Evolutionary conservation across 2,113 vertebrate genomes (phyloP).

Genomic region (Setophaga coronata): DNA sequence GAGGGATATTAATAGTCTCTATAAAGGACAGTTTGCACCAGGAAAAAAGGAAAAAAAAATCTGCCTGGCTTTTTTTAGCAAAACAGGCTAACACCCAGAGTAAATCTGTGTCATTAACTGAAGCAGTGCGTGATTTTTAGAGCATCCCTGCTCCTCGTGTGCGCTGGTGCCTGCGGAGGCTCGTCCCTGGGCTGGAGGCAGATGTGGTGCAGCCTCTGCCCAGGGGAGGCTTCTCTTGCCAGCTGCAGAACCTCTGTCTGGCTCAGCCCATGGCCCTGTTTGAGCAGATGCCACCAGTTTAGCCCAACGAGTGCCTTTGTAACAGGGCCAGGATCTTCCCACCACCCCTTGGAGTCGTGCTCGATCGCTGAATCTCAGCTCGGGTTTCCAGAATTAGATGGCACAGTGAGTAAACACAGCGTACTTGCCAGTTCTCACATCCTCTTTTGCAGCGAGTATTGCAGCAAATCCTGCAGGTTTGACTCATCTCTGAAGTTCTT

Average conservation of each 20-base stretch:
- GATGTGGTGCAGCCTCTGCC: background rate
- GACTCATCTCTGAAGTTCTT: conserved; percentile 48
- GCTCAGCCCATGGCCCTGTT: background rate
- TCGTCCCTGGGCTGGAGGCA: background rate
- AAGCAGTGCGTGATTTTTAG: conserved; percentile 24
- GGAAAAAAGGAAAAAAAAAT: background rate
- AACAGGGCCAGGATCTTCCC: conserved; percentile 16
- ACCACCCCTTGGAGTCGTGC: conserved; percentile 34
- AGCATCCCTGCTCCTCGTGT: background rate
- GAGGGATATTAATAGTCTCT: conserved; percentile 54
- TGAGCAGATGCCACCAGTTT: background rate
- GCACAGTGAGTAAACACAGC: conserved; percentile 39
- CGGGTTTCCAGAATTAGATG: conserved; percentile 45
- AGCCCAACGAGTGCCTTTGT: conserved; percentile 4
- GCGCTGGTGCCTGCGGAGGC: background rate
- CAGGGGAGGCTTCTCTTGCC: background rate
- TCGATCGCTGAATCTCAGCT: conserved; percentile 25
- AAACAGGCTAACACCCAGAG: conserved; percentile 51
- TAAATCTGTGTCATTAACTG: conserved; percentile 65
- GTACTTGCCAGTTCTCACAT: conserved; percentile 64
- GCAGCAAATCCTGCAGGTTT: conserved; percentile 63
- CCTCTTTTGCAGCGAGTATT: conserved; percentile 63
- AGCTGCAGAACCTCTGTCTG: background rate
- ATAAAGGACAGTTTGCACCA: conserved; percentile 58
- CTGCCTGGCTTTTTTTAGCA: conserved; percentile 46